phyloP scores from a whole-genome alignment of 2,888 invertebrate genomes.

The Sinhomidia bicolor region DNA sequence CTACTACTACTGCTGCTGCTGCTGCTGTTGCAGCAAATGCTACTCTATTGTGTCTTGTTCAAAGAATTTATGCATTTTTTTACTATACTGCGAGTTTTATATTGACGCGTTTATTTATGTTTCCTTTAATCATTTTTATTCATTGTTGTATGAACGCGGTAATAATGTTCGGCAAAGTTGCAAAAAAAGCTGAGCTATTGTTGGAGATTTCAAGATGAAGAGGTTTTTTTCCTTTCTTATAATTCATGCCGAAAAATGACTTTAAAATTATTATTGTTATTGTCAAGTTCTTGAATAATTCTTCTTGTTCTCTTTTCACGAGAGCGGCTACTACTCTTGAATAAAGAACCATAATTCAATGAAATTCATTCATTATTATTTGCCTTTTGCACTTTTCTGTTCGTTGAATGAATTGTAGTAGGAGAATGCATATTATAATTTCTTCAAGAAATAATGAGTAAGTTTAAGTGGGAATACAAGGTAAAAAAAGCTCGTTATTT shows the following conservation, averaged over 20 bases:
- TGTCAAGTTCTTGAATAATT: conserved; percentile 52
- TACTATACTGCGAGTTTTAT: background rate
- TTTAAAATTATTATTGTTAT: conserved; percentile 41
- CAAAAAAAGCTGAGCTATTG: conserved; percentile 38
- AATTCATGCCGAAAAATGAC: conserved; percentile 39
- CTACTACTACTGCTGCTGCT: too few relatives aligned
- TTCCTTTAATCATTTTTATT: conserved; percentile 24
- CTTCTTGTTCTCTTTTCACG: conserved; percentile 37
- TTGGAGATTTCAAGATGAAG: conserved; percentile 16
- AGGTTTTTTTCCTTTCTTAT: conserved; percentile 34
- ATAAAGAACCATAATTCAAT: conserved; percentile 43
- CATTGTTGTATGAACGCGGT: background rate
- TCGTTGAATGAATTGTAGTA: conserved; percentile 45
- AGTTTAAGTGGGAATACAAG: conserved; percentile 37
- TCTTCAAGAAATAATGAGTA: conserved; percentile 40
- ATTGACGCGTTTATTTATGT: conserved; percentile 31
- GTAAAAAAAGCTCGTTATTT: conserved; percentile 45
- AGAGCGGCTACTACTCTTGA: conserved; percentile 48
- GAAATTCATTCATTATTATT: conserved; percentile 49
- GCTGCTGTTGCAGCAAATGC: background rate
- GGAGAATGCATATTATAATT: background rate
- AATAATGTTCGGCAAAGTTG: conserved; percentile 45
- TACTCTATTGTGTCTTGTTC: background rate
- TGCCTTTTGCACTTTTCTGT: conserved; percentile 66
- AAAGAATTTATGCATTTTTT: background rate